Evolutionary conservation across 2,888 invertebrate species (phyloP), one percentile per base, ranked within the genome.

Genomic region (Calliscelio sp.): DNA sequence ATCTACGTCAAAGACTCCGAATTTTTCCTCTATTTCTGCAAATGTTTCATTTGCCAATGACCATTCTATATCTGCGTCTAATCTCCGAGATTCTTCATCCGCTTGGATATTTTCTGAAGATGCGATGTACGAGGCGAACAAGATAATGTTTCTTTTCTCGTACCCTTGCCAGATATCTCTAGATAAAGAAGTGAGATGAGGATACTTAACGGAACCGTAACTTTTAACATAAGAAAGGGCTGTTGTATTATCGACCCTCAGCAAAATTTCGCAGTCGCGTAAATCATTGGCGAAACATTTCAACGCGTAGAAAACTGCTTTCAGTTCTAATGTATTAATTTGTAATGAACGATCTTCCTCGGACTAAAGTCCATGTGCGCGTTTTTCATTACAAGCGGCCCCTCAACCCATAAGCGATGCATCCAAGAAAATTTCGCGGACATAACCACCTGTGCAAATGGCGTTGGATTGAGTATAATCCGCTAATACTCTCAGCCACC

Each of bases 181-280:
- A 1, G 18, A 16, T n/a, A 46, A 5, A 2, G 16, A 5, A 5
- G 18, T 46, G 8, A 61, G 24, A 4, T 18, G n/a, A 2, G 41
- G 65, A 65, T 24, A 68, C 22, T 53, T 28, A 5, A 68, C 32
- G 2, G 53, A 68, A 11, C 49, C 49, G 14, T 14, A 18, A 35
- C 68, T 11, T 11, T 16, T 55, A 28, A 55, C 28, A 22, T 55
- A 55, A 2, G 28, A 55, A 5, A 71, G 2, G 14, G 70, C 70
- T 22, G 77, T 71, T 0, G 71, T 70, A 24, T 75, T 81, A 41
- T 81, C 81, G 1, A 75, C 32, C 32, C 75, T 46, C 11, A 81
- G 25, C 10, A 84, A 28, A 8, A 80, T 24, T n/a, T 75, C 55
- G 11, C 65, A 80, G 32, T 80, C 49, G 6, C 55, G 1, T 25